phyloP scores from a whole-genome alignment of 2,797 vertebrate species.

The Liasis olivaceus region DNA sequence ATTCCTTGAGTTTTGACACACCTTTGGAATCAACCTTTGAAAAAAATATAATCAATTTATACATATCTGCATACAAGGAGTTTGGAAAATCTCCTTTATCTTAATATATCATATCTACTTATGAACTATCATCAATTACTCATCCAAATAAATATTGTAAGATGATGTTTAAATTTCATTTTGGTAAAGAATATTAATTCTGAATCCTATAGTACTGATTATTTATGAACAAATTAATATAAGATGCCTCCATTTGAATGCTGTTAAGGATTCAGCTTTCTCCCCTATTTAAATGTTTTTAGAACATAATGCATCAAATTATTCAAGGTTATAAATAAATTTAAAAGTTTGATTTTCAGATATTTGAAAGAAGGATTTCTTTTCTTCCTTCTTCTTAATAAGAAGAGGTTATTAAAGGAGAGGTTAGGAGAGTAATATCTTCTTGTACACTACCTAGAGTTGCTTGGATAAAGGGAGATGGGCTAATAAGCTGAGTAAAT shows the following conservation, averaged over 20 bases:
- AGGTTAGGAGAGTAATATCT: too few relatives aligned
- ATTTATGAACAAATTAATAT: background rate
- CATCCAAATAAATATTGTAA: background rate
- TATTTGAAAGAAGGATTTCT: too few relatives aligned
- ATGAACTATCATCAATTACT: background rate
- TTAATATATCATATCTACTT: background rate
- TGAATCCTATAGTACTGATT: background rate
- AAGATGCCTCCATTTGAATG: background rate
- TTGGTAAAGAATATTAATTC: background rate
- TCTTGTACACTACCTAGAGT: too few relatives aligned
- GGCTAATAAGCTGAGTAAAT: too few relatives aligned
- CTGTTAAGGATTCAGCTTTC: background rate
- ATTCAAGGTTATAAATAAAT: too few relatives aligned
- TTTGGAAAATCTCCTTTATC: background rate
- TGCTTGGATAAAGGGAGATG: too few relatives aligned
- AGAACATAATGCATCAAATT: background rate
- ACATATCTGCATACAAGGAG: background rate
- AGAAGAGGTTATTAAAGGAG: too few relatives aligned
- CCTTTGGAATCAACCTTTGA: slow-evolving; percentile 24
- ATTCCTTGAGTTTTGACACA: background rate
- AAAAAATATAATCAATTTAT: slow-evolving; percentile 1
- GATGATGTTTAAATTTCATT: background rate
- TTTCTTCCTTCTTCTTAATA: too few relatives aligned
- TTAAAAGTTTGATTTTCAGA: too few relatives aligned
- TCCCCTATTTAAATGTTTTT: background rate